These are phyloP conservation scores for Drosophila mayaguana DNA, from an alignment of 2,888 invertebrate genomes.

Conservation along the genomic window DNA sequence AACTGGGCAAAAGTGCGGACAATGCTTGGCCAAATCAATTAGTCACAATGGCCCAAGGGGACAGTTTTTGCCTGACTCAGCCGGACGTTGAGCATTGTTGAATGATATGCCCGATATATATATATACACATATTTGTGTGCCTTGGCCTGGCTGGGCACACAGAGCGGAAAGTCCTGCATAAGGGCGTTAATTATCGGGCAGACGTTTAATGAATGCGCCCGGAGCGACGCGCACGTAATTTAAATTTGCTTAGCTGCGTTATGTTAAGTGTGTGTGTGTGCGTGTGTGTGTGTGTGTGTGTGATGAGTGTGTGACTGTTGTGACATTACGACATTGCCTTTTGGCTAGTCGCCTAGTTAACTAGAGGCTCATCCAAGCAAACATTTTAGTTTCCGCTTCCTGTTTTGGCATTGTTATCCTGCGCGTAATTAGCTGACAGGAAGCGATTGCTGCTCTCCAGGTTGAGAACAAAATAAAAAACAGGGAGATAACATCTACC, in stretches of 20 bases:
- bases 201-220: conserved; percentile 76
- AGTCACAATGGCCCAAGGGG: conserved; percentile 69
- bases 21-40: conserved; percentile 72
- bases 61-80: conserved; percentile 41
- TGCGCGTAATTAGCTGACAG: conserved; percentile 68
- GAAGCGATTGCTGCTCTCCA: conserved; percentile 57
- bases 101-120: conserved; percentile 16
- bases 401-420: conserved; percentile 68
- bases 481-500: conserved; percentile 32
- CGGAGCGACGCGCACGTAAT: conserved; percentile 69
- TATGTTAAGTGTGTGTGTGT: conserved; percentile 36
- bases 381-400: conserved; percentile 77
- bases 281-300: neutral
- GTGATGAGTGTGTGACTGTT: conserved; percentile 16
- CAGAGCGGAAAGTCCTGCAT: conserved; percentile 43
- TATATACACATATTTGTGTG: neutral
- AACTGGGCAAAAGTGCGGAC: conserved; percentile 29
- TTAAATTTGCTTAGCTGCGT: conserved; percentile 77
- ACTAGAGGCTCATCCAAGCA: conserved; percentile 53
- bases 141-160: conserved; percentile 18
- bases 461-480: conserved; percentile 3
- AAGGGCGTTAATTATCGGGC: conserved; percentile 77
- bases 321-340: conserved; percentile 54
- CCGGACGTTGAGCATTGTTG: conserved; percentile 40
- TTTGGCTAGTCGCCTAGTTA: conserved; percentile 56